Evolutionary conservation across 2,113 vertebrate genomes (phyloP), one percentile per base, ranked within the genome.

Genomic region (Lepus timidus): DNA sequence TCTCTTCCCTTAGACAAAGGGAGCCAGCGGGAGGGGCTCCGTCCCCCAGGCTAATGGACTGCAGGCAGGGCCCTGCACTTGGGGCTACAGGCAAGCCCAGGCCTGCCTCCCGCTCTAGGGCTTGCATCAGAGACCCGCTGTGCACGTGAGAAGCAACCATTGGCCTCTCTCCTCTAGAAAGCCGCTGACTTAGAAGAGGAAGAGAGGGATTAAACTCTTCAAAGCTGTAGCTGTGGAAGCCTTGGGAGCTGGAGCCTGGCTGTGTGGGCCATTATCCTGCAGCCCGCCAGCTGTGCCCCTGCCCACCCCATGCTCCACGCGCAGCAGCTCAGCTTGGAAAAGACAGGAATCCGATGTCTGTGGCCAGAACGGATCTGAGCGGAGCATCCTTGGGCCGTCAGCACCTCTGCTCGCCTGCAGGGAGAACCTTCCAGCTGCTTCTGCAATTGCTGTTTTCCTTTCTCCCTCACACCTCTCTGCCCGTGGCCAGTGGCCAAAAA

Each of bases 111-210:
- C 7, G 2, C 52, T 65, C 75, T 27, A 44, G 12, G 68, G 64
- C 64, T 83, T 44, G n/a, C 14, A 20, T 64, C 44, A 29, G 84
- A 29, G 2, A 22, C 52, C 71, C 82, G 39, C n/a, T 8, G 11
- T 31, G 68, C 12, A 51, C 25, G 51, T 14, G 55, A 67, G 55
- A 84, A 68, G 11, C 23, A 23, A 49, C 27, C 29, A 19, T 25
- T 61, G 78, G 76, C 10, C 88, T 80, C 39, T 91, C 29, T 91
- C 44, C 91, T 92, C 55, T 55, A 44, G 49, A 75, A 55, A 92
- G 33, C 68, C 79, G 14, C 61, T 81, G 76, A 62, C n/a, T 74
- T 68, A n/a, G 71, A 27, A 85, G 82, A 64, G 20, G 62, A 61
- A 65, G 44, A 44, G 55, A 25, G 62, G 89, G 74, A 52, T 20